phyloP scores from a whole-genome alignment of 1,140 invertebrate genomes.

The Bathynomus jamesi region DNA sequence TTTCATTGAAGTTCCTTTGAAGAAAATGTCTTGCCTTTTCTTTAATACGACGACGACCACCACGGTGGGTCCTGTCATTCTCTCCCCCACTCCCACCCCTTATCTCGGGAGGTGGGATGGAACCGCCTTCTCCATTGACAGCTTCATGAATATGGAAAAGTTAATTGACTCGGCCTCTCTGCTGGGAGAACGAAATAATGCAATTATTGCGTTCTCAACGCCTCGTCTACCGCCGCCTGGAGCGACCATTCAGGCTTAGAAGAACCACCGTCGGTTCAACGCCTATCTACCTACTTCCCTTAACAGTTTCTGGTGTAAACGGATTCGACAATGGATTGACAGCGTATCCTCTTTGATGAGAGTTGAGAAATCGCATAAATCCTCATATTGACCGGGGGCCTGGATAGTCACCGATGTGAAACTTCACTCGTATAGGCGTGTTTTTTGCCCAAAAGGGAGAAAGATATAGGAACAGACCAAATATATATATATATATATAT shows the following conservation, averaged over 20 bases:
- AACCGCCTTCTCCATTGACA: neutral
- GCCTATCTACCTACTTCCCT: too few relatives aligned
- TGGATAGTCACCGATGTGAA: neutral
- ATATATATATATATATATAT: too few relatives aligned
- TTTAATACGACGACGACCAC: too few relatives aligned
- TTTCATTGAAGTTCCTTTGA: too few relatives aligned
- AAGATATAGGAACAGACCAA: too few relatives aligned
- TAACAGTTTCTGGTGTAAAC: neutral
- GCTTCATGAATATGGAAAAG: neutral
- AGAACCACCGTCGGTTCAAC: too few relatives aligned
- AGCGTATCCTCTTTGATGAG: neutral
- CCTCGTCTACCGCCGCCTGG: neutral
- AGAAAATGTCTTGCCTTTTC: too few relatives aligned
- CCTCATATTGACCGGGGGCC: neutral
- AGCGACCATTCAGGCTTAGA: neutral
- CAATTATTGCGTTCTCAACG: neutral
- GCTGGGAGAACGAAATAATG: neutral
- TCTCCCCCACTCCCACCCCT: neutral
- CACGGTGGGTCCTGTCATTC: too few relatives aligned
- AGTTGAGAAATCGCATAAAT: neutral
- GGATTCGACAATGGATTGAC: neutral
- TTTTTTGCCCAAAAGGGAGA: too few relatives aligned
- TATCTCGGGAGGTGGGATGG: neutral
- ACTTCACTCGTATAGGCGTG: neutral
- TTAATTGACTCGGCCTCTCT: neutral